Evolutionary conservation across 2,113 vertebrate species (phyloP).

Genomic region (Anolis sagrei): DNA sequence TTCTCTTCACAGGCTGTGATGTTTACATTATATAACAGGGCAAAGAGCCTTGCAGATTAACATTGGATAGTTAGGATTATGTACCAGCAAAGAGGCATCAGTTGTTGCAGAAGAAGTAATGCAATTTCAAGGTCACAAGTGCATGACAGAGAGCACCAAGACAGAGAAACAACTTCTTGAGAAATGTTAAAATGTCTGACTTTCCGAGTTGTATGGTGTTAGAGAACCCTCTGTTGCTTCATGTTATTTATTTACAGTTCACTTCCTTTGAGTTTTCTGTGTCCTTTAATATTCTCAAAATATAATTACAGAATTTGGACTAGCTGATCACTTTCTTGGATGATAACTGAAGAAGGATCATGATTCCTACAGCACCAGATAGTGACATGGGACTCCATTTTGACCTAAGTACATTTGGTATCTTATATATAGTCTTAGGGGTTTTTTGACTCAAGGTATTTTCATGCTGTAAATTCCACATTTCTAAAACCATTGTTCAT

Average conservation of each 20-base stretch:
- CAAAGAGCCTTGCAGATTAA: not conserved
- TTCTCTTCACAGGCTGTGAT: constrained; percentile 4
- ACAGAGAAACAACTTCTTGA: constrained; percentile 54
- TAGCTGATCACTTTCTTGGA: constrained; percentile 61
- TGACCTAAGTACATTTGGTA: constrained; percentile 57
- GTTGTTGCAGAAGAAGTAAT: not conserved
- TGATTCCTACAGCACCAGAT: constrained; percentile 49
- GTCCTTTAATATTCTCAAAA: constrained; percentile 61
- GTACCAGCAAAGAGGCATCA: not conserved
- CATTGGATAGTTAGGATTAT: not conserved
- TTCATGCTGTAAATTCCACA: constrained; percentile 65
- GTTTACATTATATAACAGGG: not conserved
- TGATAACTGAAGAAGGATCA: constrained; percentile 60
- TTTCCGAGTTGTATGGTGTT: constrained; percentile 65
- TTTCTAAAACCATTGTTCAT: constrained; percentile 71
- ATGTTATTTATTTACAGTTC: constrained; percentile 74
- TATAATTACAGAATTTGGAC: constrained; percentile 69
- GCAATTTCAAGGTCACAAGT: constrained; percentile 12
- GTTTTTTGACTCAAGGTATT: constrained; percentile 61
- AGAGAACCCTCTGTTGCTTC: constrained; percentile 68
- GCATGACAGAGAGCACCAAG: constrained; percentile 55
- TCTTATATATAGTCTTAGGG: constrained; percentile 40
- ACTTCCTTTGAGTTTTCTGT: constrained; percentile 65
- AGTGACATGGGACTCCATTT: constrained; percentile 60
- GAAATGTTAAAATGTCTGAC: constrained; percentile 64